Conservation (phyloP, 2,797 vertebrate species). For the Apodemus agrarius region DNA sequence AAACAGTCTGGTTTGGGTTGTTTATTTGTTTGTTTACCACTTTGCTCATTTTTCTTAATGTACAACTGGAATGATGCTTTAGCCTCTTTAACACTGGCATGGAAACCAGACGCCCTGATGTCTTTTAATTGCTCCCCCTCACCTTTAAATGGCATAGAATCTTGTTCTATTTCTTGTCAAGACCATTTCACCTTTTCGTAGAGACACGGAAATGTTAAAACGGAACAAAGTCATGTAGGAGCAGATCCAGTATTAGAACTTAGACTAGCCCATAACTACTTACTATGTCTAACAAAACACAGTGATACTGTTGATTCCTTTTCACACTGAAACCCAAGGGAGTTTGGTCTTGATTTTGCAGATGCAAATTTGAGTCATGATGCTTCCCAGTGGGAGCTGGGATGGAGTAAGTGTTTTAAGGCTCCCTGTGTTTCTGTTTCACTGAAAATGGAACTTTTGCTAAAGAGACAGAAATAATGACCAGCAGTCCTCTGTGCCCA, state of each 20-base stretch:
- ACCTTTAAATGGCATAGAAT: background rate
- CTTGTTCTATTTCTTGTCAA: background rate
- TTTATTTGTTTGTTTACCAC: background rate
- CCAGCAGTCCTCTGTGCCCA: background rate
- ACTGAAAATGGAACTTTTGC: background rate
- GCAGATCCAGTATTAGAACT: background rate
- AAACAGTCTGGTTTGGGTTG: background rate
- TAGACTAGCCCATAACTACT: background rate
- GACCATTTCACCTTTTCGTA: background rate
- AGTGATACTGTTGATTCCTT: background rate
- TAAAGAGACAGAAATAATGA: slow-evolving; percentile 29
- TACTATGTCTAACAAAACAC: background rate
- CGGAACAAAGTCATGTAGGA: background rate
- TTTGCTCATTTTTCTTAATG: background rate
- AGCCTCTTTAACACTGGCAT: background rate
- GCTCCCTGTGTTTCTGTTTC: background rate
- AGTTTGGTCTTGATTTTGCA: background rate
- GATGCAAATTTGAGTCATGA: background rate
- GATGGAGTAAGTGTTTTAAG: background rate
- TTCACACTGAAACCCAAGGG: background rate
- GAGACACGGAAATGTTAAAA: background rate
- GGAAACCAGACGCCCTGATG: background rate
- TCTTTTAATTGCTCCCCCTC: background rate
- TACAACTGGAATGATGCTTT: background rate
- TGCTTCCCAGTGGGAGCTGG: background rate